Base-by-base conservation (phyloP, 2,888 invertebrate genomes). In the Parapristionchus giblindavisi region DNA sequence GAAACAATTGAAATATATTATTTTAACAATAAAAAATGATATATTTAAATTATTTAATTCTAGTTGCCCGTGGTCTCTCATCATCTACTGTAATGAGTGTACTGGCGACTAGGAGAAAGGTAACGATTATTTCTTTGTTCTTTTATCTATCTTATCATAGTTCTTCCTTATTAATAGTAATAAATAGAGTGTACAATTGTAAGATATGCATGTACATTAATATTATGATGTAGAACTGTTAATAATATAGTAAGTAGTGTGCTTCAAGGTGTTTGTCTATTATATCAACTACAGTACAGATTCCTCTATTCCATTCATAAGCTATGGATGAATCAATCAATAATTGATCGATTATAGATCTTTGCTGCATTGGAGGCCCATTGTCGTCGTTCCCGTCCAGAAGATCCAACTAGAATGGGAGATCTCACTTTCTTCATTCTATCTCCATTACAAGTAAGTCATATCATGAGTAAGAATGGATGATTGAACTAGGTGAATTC, bases 291-390 rank as follows among this genome's bases (percentile, higher is more conserved):
- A n/a, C n/a, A n/a, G n/a, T n/a, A n/a, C n/a, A n/a, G n/a, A n/a
- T n/a, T n/a, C n/a, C n/a, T n/a, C n/a, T n/a, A n/a, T n/a, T n/a
- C n/a, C n/a, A n/a, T n/a, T n/a, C n/a, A n/a, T n/a, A n/a, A n/a
- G n/a, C n/a, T n/a, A n/a, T n/a, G n/a, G n/a, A n/a, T n/a, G n/a
- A 43, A 14, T 14, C 17, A 43, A 43, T 43, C 43, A 43, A 43
- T 56, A 56, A 56, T 24, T 56, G 27, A 14, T 43, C 43, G 6
- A 94, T 94, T 85, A 91, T 92, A 75, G 91, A 95, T 92, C 4
- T 99, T 96, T 89, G 93, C 94, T 5, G 93, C 95, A 73, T 91
- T 99, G 85, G 97, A 99, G 90, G 96, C 97, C 88, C 96, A 99
- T 90, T 94, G 94, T 80, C 92, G 94, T 79, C 91, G 92, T 48